A percentile compares a stretch with the other conserved stretches of the same genome.
These are phyloP conservation scores for Deilephila elpenor DNA, from an alignment of 2,888 invertebrate genomes.

Conservation along the genomic window DNA sequence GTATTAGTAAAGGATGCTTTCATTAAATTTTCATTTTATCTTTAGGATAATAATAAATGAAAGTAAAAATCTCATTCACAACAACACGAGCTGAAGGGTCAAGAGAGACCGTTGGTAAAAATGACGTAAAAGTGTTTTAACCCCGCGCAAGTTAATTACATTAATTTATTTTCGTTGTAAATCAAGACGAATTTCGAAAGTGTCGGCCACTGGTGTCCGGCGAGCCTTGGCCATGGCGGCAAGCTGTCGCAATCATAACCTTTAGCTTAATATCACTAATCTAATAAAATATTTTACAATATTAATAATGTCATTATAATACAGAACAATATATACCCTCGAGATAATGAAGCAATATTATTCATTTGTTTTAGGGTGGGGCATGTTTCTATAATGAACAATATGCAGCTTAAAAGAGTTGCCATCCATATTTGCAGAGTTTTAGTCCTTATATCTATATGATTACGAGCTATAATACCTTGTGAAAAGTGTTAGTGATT, in stretches of 20 bases:
- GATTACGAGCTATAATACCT: too few species aligned
- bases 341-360: too few species aligned
- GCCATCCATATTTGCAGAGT: too few species aligned
- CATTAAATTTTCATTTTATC: too few species aligned
- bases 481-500: too few species aligned
- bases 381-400: too few species aligned
- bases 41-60: too few species aligned
- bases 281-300: background rate
- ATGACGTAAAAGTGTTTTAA: background rate
- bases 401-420: too few species aligned
- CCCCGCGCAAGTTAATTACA: background rate
- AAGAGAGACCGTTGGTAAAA: background rate
- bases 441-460: too few species aligned
- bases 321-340: too few species aligned
- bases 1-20: too few species aligned
- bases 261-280: background rate
- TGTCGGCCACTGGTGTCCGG: constrained; percentile 46
- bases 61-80: background rate
- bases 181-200: constrained; percentile 47
- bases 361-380: too few species aligned
- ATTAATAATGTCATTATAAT: background rate
- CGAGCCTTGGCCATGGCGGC: constrained; percentile 50
- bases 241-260: background rate
- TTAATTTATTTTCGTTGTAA: constrained; percentile 31
- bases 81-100: background rate